These are phyloP conservation scores for Samia ricini DNA, from an alignment of 1,140 invertebrate genomes.

Conservation along the genomic window DNA sequence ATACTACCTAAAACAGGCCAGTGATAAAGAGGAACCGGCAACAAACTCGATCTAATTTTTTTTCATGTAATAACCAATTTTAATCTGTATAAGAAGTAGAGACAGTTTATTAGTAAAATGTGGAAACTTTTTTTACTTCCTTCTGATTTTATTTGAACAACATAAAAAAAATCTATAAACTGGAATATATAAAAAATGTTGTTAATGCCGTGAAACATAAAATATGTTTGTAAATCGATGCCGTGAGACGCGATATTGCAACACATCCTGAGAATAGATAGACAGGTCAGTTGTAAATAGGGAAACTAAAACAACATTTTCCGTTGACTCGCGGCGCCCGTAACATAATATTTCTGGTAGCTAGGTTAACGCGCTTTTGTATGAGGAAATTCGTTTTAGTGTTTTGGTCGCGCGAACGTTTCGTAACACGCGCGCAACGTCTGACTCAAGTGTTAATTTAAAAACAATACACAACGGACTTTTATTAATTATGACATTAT, in stretches of 20 bases:
- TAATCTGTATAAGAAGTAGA: too few relatives aligned
- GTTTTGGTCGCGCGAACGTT: conserved; percentile 34
- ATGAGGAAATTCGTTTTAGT: conserved; percentile 45
- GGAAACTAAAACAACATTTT: conserved; percentile 32
- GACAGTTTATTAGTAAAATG: too few relatives aligned
- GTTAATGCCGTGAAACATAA: neutral
- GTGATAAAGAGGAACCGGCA: too few relatives aligned
- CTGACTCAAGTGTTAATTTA: conserved; percentile 28
- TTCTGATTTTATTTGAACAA: neutral
- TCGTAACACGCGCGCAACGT: conserved; percentile 26
- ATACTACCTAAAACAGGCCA: too few relatives aligned
- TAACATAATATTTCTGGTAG: conserved; percentile 30
- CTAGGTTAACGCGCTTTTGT: conserved; percentile 33
- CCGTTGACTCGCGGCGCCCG: conserved; percentile 24
- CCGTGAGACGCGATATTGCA: conserved; percentile 15
- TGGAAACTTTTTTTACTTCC: too few relatives aligned
- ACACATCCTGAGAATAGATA: conserved; percentile 28
- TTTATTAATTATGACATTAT: conserved; percentile 25
- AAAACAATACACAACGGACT: conserved; percentile 27
- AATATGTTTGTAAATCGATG: conserved; percentile 1
- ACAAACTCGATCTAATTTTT: too few relatives aligned
- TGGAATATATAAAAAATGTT: neutral
- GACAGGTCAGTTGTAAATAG: conserved; percentile 26
- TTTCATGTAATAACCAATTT: too few relatives aligned
- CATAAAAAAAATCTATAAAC: conserved; percentile 26